Base-by-base conservation (phyloP, 2,113 vertebrate species). In the Passer domesticus region DNA sequence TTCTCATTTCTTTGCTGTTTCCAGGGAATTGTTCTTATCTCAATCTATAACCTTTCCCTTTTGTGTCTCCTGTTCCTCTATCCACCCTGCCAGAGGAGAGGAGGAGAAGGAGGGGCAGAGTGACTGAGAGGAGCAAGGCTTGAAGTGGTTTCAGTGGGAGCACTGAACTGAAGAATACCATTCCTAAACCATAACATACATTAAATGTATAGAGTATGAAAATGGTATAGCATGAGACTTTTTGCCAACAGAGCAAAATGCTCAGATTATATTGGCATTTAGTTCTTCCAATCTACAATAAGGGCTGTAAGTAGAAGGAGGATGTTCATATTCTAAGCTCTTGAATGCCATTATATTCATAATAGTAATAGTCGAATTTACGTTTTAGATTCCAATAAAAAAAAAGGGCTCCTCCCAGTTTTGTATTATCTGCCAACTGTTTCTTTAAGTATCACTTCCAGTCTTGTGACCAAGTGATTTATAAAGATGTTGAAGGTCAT, bases 201-300 rank as follows among this genome's bases (percentile, higher is more conserved):
- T 47, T 90, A 75, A 90, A 39, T 37, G 8, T 50, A 41, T 23
- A 30, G 67, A 55, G 35, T 41, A 76, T 37, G 27, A 89, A 87
- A 92, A 81, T 41, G 15, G 28, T 35, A n/a, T 11, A 76, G 24
- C 23, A 50, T 27, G 17, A 70, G 33, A 18, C 6, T 37, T 89
- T 86, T 68, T 63, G 33, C 60, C 8, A 27, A 66, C 27, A 52
- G 33, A 94, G 41, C 19, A 83, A 84, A 94, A 74, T 83, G 39
- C 66, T 82, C 79, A 82, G 68, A 59, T 76, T 91, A 47, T 69
- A 75, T 62, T 80, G 78, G 46, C 64, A 81, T 83, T 92, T 94
- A 88, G 37, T 69, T 52, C 84, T 93, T 95, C 83, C 43, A 64
- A 73, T 94, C 70, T 90, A 46, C 50, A 90, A 2, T 56, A 92